A percentile compares a stretch with the other conserved stretches of the same genome.
Evolutionary conservation across 2,113 vertebrate genomes (phyloP).

Genomic region (Psophia crepitans): DNA sequence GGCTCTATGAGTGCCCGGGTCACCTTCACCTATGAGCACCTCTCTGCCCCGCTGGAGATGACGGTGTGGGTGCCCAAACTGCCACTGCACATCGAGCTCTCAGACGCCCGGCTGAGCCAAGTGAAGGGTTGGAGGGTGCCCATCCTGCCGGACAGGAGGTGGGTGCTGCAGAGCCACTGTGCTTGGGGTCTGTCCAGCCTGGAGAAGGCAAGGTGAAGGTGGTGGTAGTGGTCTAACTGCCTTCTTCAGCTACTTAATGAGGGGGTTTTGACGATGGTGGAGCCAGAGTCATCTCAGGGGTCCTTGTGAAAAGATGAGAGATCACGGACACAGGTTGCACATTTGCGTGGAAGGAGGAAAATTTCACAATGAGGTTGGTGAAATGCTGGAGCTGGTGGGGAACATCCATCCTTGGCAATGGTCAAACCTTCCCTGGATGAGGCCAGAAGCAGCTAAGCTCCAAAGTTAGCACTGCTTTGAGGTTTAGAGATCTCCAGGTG

Average conservation of each 20-base stretch:
- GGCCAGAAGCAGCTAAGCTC: neutral
- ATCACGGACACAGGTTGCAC: neutral
- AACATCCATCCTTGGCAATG: neutral
- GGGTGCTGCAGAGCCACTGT: rapidly evolving
- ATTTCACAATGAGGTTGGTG: neutral
- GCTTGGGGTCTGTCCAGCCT: neutral
- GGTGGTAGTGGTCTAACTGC: neutral
- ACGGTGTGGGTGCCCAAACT: constrained; percentile 97
- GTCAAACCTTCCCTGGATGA: neutral
- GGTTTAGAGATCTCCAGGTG: neutral
- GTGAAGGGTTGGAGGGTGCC: constrained; percentile 98
- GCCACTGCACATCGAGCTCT: constrained; percentile 91
- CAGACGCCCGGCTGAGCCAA: constrained; percentile 88
- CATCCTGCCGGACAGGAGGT: constrained; percentile 92
- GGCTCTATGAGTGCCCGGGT: constrained; percentile 95
- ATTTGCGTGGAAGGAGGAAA: neutral
- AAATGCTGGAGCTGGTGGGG: neutral
- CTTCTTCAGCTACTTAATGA: neutral
- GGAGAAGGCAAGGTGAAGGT: neutral
- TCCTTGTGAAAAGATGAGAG: neutral
- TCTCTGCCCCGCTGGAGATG: constrained; percentile 91
- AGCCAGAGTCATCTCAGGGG: neutral
- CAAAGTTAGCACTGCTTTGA: neutral
- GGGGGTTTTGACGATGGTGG: neutral
- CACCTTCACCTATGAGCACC: constrained; percentile 93